Evolutionary conservation across 2,113 vertebrate genomes (phyloP), one percentile per base, ranked within the genome.

Genomic region (Nesogale talazaci): DNA sequence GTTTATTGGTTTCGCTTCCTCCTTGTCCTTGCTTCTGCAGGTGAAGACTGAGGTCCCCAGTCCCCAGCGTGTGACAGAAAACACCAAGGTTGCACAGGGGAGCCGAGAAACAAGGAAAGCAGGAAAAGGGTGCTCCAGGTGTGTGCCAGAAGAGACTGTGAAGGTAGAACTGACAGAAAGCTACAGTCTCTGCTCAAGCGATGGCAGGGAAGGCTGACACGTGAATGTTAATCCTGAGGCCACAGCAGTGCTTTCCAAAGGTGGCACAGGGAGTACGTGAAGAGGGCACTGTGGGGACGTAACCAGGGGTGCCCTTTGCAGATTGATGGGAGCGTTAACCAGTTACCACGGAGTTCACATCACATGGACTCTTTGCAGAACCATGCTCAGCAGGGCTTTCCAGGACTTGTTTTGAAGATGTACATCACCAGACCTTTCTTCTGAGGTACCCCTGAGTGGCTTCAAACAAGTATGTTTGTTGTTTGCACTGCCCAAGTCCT

Each of bases 241-340:
- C 25, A 7, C 0, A 46, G 77, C 4, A 12, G 78, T 76, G 22
- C 10, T 38, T 1, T 1, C 5, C 17, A 78, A n/a, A 42, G 67
- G 25, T 17, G 4, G 23, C 3, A 9, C 22, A 57, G 72, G 2
- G 11, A 29, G 59, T 23, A 8, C 59, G 25, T 65, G 15, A 15
- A 20, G 17, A 61, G 72, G 22, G 36, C 36, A 4, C 72, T 40
- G 11, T 31, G 40, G 34, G 36, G 14, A 22, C 29, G 6, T 2
- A 5, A 22, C 38, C 17, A 61, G 31, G 7, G 3, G 16, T 15
- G 0, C 22, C 42, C 34, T 0, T 10, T 1, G 4, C 14, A 29
- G 36, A 52, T 16, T 17, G 9, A 23, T 22, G 67, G 22, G 42
- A 52, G n/a, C 31, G 52, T 56, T 82, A 65, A 67, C 65, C 65